Evolutionary conservation across 1,140 invertebrate species (phyloP), one percentile per base, ranked within the genome.

Genomic region (Drosophila albomicans): DNA sequence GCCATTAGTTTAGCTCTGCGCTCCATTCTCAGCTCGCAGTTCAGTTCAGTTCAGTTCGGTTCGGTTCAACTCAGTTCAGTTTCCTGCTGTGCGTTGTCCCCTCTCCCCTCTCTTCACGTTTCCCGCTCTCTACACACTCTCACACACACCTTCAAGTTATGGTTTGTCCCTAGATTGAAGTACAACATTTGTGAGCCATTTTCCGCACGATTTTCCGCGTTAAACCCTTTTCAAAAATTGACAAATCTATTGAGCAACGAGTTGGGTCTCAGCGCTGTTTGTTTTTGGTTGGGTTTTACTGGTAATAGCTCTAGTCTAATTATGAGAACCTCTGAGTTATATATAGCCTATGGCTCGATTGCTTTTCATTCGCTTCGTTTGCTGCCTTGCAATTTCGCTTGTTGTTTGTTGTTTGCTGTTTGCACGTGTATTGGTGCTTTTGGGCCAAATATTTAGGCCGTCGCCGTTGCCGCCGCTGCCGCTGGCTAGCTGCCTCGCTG

Each of bases 1-100:
- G 57, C 84, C 84, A 87, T 87, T 87, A 87, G 84, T 88, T 87
- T 73, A 81, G 76, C 68, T 82, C 58, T 59, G 45, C 51, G 30
- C 72, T 85, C 58, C 68, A 70, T 75, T 79, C 59, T 62, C 58
- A 54, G 62, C 69, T 80, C 54, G 74, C 54, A 66, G 73, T 49
- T 64, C 32, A 30, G 48, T 35, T 51, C 66, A 38, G 38, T 51
- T 61, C 57, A 30, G 13, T 35, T 45, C 48, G 30, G 57, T 69
- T 61, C 32, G 43, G 66, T 49, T 49, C 7, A 38, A 38, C 35
- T 41, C 32, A n/a, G 6, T 68, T 68, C 30, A 13, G 62, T 64
- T 77, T 82, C 84, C 82, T 77, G 84, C 68, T 88, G 66, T 74
- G 71, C 65, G 56, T 68, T 20, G 25, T 4, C 6, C 13, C 8